phyloP scores from a whole-genome alignment of 2,888 invertebrate genomes.

The Poecilobothrus nobilitatus region DNA sequence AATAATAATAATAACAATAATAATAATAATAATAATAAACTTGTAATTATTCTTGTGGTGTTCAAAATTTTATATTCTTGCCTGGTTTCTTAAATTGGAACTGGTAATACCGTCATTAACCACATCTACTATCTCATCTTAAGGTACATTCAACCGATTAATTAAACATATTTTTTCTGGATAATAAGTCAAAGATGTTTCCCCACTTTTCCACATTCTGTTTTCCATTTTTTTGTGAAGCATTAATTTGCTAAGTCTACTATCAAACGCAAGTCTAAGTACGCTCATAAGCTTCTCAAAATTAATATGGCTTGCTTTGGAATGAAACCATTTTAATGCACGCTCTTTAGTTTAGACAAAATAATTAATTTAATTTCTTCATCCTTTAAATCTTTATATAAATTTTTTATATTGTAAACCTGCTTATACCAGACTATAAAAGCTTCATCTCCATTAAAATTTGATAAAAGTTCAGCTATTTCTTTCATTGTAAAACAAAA shows the following conservation, averaged over 20 bases:
- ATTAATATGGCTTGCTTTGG: neutral
- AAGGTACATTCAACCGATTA: neutral
- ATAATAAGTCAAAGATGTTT: neutral
- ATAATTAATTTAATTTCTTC: neutral
- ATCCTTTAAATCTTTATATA: neutral
- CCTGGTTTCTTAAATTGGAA: neutral
- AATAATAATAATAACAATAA: too few relatives aligned
- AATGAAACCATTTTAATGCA: constrained; percentile 5
- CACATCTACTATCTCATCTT: neutral
- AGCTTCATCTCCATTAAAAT: neutral
- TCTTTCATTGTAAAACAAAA: neutral
- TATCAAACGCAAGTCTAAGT: neutral
- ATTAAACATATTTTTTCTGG: constrained; percentile 5
- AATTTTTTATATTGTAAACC: neutral
- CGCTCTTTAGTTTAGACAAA: neutral
- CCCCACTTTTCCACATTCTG: neutral
- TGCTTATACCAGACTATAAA: neutral
- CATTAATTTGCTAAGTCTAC: neutral
- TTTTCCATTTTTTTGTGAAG: neutral
- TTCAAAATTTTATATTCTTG: constrained; percentile 2
- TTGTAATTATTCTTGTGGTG: too few relatives aligned
- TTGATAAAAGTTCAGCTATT: too few relatives aligned
- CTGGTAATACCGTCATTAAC: neutral
- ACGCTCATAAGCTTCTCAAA: too few relatives aligned
- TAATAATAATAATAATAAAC: too few relatives aligned